These are phyloP conservation scores for Ovis canadensis DNA, from an alignment of 2,113 vertebrate species.

Conservation along the genomic window DNA sequence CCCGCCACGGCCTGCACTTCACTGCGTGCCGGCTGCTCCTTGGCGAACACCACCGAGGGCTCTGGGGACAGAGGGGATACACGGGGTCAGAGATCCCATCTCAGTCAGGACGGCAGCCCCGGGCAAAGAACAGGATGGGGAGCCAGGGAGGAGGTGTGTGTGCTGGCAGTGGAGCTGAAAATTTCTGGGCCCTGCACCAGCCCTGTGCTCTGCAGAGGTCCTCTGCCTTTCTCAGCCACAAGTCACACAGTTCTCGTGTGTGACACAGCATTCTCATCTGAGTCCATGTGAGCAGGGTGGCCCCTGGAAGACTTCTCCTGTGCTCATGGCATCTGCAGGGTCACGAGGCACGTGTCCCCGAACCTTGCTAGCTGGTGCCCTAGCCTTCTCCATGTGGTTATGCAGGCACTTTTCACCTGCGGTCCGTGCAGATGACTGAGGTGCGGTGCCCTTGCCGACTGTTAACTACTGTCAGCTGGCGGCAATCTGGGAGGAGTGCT, in stretches of 20 bases:
- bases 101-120: fast-evolving
- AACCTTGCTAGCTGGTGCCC: background rate
- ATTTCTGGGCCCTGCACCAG: background rate
- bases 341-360: fast-evolving
- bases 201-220: background rate
- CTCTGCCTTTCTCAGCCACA: background rate
- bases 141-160: background rate
- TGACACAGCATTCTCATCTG: background rate
- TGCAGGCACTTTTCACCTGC: background rate
- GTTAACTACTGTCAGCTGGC: background rate
- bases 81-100: fast-evolving
- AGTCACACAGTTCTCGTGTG: background rate
- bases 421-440: background rate
- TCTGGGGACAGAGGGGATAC: background rate
- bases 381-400: too few relatives aligned
- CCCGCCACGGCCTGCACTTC: background rate
- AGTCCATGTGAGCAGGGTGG: background rate
- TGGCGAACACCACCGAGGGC: background rate
- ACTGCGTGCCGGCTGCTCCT: background rate
- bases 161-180: background rate
- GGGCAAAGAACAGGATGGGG: fast-evolving
- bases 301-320: background rate
- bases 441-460: fast-evolving
- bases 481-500: background rate
- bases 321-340: background rate